Conservation (phyloP, 2,113 vertebrate genomes). For the Uria aalge region DNA sequence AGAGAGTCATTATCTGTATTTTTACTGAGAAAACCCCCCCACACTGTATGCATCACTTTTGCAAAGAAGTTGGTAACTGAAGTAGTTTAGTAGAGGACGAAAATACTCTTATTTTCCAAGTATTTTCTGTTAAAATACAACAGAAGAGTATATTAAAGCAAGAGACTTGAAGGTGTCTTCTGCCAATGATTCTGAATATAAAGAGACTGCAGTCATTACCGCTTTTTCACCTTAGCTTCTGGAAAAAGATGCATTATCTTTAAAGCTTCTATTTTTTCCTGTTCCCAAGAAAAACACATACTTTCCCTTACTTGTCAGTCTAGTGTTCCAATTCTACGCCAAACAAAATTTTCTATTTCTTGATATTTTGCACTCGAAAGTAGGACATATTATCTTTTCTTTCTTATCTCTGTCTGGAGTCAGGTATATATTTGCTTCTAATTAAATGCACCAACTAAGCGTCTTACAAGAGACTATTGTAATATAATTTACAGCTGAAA, state of each 20-base stretch:
- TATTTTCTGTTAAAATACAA: neutral
- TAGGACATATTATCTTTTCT: conserved; percentile 8
- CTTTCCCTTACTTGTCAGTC: neutral
- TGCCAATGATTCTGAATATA: neutral
- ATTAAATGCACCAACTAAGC: conserved; percentile 24
- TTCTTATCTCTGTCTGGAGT: conserved; percentile 39
- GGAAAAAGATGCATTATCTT: neutral
- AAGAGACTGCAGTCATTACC: neutral
- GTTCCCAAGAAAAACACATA: neutral
- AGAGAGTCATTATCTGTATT: neutral
- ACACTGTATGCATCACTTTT: neutral
- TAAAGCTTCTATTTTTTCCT: neutral
- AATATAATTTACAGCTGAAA: conserved; percentile 4
- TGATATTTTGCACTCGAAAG: conserved; percentile 8
- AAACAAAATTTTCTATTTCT: neutral
- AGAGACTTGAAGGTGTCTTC: neutral
- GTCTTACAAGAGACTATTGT: neutral
- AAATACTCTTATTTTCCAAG: neutral
- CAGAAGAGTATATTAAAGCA: neutral
- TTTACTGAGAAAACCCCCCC: neutral
- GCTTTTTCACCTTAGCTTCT: neutral
- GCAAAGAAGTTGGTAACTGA: neutral
- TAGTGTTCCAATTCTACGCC: neutral
- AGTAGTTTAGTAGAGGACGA: neutral
- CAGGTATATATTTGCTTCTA: conserved; percentile 37